Base-by-base conservation (phyloP, 2,888 invertebrate species). In the Oscheius sp. region DNA sequence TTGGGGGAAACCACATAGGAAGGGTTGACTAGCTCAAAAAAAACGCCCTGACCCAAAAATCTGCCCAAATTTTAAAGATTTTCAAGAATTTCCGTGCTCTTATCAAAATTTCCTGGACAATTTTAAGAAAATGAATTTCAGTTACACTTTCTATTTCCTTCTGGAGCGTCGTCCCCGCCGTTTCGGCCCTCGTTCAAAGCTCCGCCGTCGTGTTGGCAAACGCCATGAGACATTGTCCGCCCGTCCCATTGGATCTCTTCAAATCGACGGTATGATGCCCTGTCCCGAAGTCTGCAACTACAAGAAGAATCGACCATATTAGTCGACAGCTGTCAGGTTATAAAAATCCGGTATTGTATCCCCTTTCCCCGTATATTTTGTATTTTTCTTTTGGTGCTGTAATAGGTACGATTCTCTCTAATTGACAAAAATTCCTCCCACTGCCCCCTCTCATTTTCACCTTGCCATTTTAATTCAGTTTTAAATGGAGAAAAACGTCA, bases 81-180 rank as follows among this genome's bases (percentile, higher is more conserved):
- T n/a, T n/a, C n/a, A n/a, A n/a, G n/a, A n/a, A n/a, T n/a, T n/a
- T n/a, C n/a, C n/a, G n/a, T n/a, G n/a, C n/a, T n/a, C n/a, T n/a
- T n/a, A n/a, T n/a, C n/a, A n/a, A n/a, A n/a, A n/a, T n/a, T n/a
- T n/a, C n/a, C n/a, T n/a, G n/a, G n/a, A n/a, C n/a, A n/a, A n/a
- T n/a, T n/a, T n/a, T n/a, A n/a, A n/a, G n/a, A 66, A 52, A 41
- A 23, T 12, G 29, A 27, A n/a, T n/a, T n/a, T n/a, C 73, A 82
- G 79, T 2, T 82, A 73, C 70, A 59, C 80, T 27, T 83, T 81
- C 81, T 80, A 83, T 69, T 83, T 83, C 72, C 69, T 74, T 0
- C 70, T 83, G 61, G 81, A 81, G 75, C 74, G 75, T 23, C 76
- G 83, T 23, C 72, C 76, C 5, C 69, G 83, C 35, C 66, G 68